Base-by-base conservation (phyloP, 2,797 vertebrate genomes). In the Rhyacichthys aspro region DNA sequence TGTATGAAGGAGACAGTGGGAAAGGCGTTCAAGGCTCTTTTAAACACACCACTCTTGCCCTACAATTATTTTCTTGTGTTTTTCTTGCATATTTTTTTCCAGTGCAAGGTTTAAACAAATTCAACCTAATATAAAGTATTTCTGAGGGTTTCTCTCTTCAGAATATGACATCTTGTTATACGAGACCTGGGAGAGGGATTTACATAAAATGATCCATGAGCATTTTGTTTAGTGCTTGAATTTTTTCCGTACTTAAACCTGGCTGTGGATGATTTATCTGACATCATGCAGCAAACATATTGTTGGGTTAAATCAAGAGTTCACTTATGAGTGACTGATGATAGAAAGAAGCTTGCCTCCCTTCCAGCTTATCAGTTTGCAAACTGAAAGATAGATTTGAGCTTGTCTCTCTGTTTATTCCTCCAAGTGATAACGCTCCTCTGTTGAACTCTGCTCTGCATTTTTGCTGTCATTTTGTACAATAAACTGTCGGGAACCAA, bases 341-440 rank as follows among this genome's bases (percentile, higher is more conserved):
- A 85, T 75, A 62, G 64, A 48, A 63, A 63, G 62, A 75, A 18
- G 66, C 83, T 78, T 67, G 52, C 70, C 72, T 76, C 82, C 74
- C 72, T 33, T 62, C 43, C 54, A 38, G 72, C 78, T 87, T 85
- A 90, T 89, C 86, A 83, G 77, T 46, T 43, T 48, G 67, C 39
- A 16, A 34, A 54, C 56, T 54, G 56, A 66, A 57, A 70, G 76
- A 71, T 60, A 63, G 70, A 77, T 76, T 84, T 83, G 72, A 73
- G 67, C 76, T 75, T 81, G 82, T 85, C 88, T 83, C 71, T 71
- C 55, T 87, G 84, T 87, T 86, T 82, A 87, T 85, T 67, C 74
- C 56, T 72, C 62, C 61, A 72, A 86, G 56, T 83, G 80, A 86
- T 86, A 63, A 74, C 39, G 57, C 66, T 77, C 72, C 81, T 85